A percentile compares a stretch with the other conserved stretches of the same genome.
phyloP scores from a whole-genome alignment of 2,113 vertebrate genomes.

The Malurus melanocephalus region DNA sequence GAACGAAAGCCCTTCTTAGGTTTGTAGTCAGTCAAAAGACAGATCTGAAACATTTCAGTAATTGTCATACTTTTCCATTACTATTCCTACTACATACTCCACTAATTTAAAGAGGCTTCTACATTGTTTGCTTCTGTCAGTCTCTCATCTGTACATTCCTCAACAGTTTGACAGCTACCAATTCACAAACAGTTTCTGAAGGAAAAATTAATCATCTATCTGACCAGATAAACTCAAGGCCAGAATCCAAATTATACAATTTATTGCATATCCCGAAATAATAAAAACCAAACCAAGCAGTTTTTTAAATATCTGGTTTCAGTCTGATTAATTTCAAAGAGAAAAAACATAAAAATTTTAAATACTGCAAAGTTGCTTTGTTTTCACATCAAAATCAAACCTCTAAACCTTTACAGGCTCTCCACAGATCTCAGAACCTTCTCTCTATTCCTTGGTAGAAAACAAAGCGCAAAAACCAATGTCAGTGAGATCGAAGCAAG shows the following conservation, averaged over 20 bases:
- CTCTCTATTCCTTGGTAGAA: background rate
- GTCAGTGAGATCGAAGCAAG: background rate
- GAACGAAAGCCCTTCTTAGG: background rate
- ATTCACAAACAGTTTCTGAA: background rate
- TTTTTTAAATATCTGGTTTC: background rate
- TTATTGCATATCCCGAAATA: background rate
- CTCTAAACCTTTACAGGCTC: background rate
- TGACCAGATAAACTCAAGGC: background rate
- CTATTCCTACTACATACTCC: background rate
- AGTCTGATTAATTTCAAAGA: background rate
- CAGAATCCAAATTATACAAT: background rate
- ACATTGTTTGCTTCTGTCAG: background rate
- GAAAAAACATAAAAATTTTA: background rate
- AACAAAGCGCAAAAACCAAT: background rate
- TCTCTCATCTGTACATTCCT: background rate
- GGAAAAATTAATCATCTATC: background rate
- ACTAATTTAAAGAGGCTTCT: background rate
- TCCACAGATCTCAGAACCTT: background rate
- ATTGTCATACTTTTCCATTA: background rate
- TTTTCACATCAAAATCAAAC: background rate
- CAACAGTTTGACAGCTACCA: background rate
- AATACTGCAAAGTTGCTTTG: background rate
- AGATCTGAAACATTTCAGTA: background rate
- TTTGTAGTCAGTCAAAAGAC: background rate
- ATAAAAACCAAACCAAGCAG: background rate